Evolutionary conservation across 2,113 vertebrate genomes (phyloP).

Genomic region (Microcebus lehilahytsara): DNA sequence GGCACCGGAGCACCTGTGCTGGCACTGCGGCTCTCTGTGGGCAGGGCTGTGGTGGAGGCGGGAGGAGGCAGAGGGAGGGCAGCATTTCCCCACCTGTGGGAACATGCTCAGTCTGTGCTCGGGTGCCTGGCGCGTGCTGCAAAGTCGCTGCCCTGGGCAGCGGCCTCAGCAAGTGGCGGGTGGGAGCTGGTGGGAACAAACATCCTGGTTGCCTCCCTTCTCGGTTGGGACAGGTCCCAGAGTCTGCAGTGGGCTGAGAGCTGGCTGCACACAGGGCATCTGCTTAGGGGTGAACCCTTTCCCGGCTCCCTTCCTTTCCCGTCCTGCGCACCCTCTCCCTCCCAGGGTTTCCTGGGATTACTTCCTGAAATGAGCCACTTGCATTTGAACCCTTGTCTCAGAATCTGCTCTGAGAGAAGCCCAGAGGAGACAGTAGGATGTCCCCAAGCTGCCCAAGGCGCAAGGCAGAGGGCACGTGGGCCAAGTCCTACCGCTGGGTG

Average conservation of each 20-base stretch:
- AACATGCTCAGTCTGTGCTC: no score
- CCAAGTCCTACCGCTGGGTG: not conserved
- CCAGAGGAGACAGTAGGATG: not conserved
- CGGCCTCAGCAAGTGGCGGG: not conserved
- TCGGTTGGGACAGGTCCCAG: not conserved
- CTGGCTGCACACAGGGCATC: rapidly evolving
- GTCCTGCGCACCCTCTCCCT: not conserved
- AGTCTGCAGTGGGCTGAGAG: rapidly evolving
- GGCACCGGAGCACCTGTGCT: rapidly evolving
- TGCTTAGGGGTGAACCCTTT: not conserved
- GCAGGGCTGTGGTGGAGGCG: not conserved
- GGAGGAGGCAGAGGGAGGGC: not conserved
- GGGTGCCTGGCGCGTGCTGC: not conserved
- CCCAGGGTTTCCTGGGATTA: not conserved
- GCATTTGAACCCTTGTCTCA: not conserved
- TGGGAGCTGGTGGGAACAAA: not conserved
- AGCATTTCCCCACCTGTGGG: no score
- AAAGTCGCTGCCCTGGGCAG: not conserved
- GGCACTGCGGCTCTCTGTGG: not conserved
- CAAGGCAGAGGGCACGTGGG: not conserved
- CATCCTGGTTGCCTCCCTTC: not conserved
- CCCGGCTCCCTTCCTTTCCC: not conserved
- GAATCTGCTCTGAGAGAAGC: not conserved
- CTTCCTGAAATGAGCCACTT: not conserved
- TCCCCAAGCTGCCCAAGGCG: not conserved